Evolutionary conservation across 2,888 invertebrate genomes (phyloP).

Genomic region (Meganola albula): DNA sequence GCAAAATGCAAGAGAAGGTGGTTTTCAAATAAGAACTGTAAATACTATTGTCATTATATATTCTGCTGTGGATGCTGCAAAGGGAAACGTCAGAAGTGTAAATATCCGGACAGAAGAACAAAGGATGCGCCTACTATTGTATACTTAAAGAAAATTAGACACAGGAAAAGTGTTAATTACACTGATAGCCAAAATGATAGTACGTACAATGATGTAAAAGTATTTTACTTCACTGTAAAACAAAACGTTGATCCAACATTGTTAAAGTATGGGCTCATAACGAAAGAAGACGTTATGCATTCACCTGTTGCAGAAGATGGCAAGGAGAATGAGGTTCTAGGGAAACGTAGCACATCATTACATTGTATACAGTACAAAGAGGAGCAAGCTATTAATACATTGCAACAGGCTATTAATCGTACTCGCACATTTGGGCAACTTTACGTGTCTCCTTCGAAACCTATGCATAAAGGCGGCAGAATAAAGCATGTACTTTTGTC

Average conservation of each 20-base stretch:
- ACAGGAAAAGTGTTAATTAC: too few relatives aligned
- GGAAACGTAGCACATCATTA: conserved; percentile 20
- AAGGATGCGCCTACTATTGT: too few relatives aligned
- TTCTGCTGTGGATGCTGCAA: conserved; percentile 16
- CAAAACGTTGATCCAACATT: conserved; percentile 17
- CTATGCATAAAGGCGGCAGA: conserved; percentile 17
- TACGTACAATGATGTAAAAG: conserved; percentile 15
- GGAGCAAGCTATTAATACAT: conserved; percentile 19
- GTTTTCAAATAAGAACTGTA: conserved; percentile 6
- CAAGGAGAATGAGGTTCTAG: conserved; percentile 21
- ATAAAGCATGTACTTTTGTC: conserved; percentile 18
- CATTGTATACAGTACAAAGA: conserved; percentile 21
- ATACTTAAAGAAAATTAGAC: too few relatives aligned
- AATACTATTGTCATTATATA: conserved; percentile 14
- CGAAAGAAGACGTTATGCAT: conserved; percentile 13
- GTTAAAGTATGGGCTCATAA: conserved; percentile 8
- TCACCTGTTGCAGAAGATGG: too few relatives aligned
- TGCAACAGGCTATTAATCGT: conserved; percentile 5
- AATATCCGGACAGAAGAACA: too few relatives aligned
- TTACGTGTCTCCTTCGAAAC: conserved; percentile 25
- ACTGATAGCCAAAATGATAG: too few relatives aligned
- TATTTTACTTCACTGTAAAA: conserved; percentile 23
- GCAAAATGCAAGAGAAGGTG: too few relatives aligned
- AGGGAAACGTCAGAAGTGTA: not conserved
- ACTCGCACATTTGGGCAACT: conserved; percentile 29